Base-by-base conservation (phyloP, 2,888 invertebrate species). In the Cantharis rustica region DNA sequence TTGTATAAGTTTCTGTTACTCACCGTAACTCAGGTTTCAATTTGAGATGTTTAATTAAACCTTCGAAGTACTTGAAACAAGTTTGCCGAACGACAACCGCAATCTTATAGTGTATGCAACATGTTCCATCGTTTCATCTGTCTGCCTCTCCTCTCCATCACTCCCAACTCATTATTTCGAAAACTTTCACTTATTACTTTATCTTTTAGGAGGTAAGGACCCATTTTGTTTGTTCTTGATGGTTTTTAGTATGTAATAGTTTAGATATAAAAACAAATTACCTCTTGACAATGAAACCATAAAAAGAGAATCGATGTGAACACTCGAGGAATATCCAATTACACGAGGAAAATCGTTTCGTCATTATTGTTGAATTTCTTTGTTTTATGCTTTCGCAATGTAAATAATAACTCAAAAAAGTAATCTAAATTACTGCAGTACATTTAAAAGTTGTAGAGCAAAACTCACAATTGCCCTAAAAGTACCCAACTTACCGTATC, bases 341-440 rank as follows among this genome's bases (percentile, higher is more conserved):
- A 74, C 74, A 16, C 70, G 26, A 74, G 74, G 74, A 66, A 74
- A 74, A 74, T 74, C 74, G 70, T 74, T 64, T 69, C 20, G 70
- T 70, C 74, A 74, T 74, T 74, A 74, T 74, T 70, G 64, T 69
- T 31, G 16, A 62, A 31, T 74, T 70, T 70, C 69, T 70, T 69
- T 31, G 61, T 61, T 73, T 73, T 73, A 73, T 47, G 68, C 62
- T n/a, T 73, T 73, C 73, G 69, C 63, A 61, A 72, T 16, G 61
- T 47, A 47, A 47, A 72, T 27, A 72, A 66, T 23, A 66, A 64
- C 15, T 64, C 63, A 47, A 10, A 27, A 66, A 66, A 66, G 13
- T 66, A 66, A 66, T 66, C 16, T 23, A 20, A 66, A 66, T 66
- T 66, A 66, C 17, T 66, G 23, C 15, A 20, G 64, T 13, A 63